Evolutionary conservation across 2,888 invertebrate species (phyloP).

Genomic region (Troglohyphantes excavatus): DNA sequence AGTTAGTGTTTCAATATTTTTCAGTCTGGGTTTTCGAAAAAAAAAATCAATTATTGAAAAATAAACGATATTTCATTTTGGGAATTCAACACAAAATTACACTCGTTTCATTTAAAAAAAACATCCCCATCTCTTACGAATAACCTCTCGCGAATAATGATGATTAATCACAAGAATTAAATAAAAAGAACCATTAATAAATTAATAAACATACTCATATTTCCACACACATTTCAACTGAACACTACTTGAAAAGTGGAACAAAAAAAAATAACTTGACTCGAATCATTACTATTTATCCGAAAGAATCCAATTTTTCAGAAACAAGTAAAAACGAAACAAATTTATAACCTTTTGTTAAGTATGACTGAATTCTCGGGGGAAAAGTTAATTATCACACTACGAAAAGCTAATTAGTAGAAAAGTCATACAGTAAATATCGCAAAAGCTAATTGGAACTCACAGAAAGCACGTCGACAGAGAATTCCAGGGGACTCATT

Average conservation of each 20-base stretch:
- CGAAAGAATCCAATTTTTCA: background rate
- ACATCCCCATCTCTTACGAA: too few species aligned
- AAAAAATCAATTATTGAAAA: too few species aligned
- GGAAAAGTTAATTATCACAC: background rate
- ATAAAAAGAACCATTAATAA: background rate
- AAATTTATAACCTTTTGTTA: background rate
- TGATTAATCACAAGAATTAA: too few species aligned
- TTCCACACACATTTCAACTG: background rate
- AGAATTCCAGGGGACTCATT: background rate
- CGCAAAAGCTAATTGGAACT: background rate
- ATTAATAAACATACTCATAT: background rate
- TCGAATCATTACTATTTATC: background rate
- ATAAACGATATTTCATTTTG: too few species aligned
- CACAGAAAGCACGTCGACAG: background rate
- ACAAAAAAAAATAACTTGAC: background rate
- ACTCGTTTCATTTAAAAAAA: too few species aligned
- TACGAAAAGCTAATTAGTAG: background rate
- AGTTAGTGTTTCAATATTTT: too few species aligned
- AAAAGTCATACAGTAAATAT: background rate
- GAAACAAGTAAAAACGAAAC: background rate
- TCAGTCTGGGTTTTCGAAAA: too few species aligned
- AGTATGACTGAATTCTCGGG: background rate
- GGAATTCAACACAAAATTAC: too few species aligned
- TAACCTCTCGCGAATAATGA: too few species aligned
- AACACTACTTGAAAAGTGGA: background rate